Evolutionary conservation across 2,797 vertebrate genomes (phyloP), one percentile per base, ranked within the genome.

Genomic region (Pempheris klunzingeri): DNA sequence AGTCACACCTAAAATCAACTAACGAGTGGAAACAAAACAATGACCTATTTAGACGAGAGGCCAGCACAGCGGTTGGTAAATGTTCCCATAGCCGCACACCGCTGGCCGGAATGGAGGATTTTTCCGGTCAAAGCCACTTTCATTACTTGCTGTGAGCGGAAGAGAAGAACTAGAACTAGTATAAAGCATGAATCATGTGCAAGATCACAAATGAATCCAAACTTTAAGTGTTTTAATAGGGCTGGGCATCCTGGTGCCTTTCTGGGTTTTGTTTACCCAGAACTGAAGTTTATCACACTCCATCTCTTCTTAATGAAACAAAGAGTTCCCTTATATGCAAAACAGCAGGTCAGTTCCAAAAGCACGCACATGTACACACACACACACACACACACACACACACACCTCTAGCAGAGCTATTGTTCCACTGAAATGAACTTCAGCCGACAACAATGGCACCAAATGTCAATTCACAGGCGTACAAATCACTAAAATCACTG

Each of bases 11-110:
- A 63, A 83, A 86, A 76, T 84, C 71, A 83, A 55, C 87, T 61
- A 77, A 81, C 38, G 20, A 76, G 63, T 84, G 78, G 79, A 85
- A 89, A 83, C 80, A 81, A 87, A 90, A 90, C 90, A 89, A 84
- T 84, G 85, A 88, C 74, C 90, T 58, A 89, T 84, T 91, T 88
- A 86, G 69, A 81, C 11, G 17, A 78, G 72, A 78, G 76, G 84
- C 82, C 46, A 26, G 59, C 72, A n/a, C 86, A 83, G 85, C 4
- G 50, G 55, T 84, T 24, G 80, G 81, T 86, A 61, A 86, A 86
- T 53, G 72, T 87, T 90, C 85, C 71, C 86, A 83, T 77, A 79
- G 77, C 49, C 47, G 8, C 53, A 43, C 55, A 50, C 67, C 14
- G n/a, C 66, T 60, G 77, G 59, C 41, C 14, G 18, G 76, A 79